A percentile compares a stretch with the other conserved stretches of the same genome.
Evolutionary conservation across 92 coral and sea anemone species (phyloP).

Genomic region (Hydrozoanthus gracilis): DNA sequence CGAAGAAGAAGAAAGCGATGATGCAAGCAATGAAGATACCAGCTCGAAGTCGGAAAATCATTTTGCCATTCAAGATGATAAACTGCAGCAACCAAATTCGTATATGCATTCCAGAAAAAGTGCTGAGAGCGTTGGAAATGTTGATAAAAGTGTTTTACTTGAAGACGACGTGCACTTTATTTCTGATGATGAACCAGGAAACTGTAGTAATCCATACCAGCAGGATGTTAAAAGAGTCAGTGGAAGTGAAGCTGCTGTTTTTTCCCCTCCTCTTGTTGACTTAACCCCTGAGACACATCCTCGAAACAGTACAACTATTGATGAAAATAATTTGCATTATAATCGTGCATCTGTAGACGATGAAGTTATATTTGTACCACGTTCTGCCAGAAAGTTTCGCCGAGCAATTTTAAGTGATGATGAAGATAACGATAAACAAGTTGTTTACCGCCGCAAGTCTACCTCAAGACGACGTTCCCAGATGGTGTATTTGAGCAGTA

Average conservation of each 20-base stretch:
- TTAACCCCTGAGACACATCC: not conserved
- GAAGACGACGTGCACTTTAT: not conserved
- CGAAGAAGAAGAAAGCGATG: not conserved
- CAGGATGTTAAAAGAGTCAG: not conserved
- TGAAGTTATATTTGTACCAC: not conserved
- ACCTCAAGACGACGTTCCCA: conserved; percentile 30
- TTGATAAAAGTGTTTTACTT: not conserved
- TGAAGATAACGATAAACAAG: not conserved
- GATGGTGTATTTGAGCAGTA: conserved; percentile 23
- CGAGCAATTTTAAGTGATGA: not conserved
- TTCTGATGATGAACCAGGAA: not conserved
- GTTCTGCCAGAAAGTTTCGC: not conserved
- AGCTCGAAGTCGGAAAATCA: not conserved
- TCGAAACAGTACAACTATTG: not conserved
- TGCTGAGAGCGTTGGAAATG: not conserved
- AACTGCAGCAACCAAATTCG: not conserved
- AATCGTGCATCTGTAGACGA: conserved; percentile 13
- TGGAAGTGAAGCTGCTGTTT: not conserved
- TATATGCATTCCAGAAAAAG: not conserved
- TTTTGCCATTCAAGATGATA: not conserved
- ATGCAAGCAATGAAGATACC: not conserved
- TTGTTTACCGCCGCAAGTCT: not conserved
- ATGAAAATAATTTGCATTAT: not conserved
- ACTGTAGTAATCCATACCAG: not conserved
- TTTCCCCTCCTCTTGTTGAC: not conserved